Base-by-base conservation (phyloP, 2,888 invertebrate genomes). In the Drosophila mimetica region DNA sequence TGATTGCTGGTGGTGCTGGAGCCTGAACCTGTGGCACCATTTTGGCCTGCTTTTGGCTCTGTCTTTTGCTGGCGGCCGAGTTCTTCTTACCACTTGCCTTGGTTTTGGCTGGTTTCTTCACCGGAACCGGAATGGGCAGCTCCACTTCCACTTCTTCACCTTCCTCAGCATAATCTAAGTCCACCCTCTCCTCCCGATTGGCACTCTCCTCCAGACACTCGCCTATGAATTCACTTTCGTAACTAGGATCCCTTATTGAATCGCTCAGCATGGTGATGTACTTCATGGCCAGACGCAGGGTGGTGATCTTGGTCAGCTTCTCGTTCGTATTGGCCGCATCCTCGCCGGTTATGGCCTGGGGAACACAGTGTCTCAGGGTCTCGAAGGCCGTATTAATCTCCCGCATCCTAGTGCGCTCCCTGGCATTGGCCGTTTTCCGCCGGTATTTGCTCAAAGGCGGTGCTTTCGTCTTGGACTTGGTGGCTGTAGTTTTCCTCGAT, bases 331-430 rank as follows among this genome's bases (percentile, higher is more conserved):
- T 81, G 32, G 66, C 81, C n/a, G 89, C 70, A 65, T 90, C 89
- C 44, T 90, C 90, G 11, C 89, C 89, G 5, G 88, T 89, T 16
- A 92, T 89, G 1, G 91, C 81, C 46, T 89, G 86, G 7, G 97
- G 97, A 11, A 98, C 95, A 22, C 95, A 96, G 14, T 94, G 93
- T 22, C 97, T 93, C 8, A 98, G 93, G 1, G 95, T 94, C 89
- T 97, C 97, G 91, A 97, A 98, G 1, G 97, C 97, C 67, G 94
- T 93, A 92, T 98, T 98, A 80, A 98, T 97, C 90, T 97, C 97
- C 50, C 96, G 93, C 97, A 97, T 97, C 59, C 97, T 93, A 76
- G 95, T 95, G 32, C 97, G 92, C 89, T 98, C 97, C 30, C 97
- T 92, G 0, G 97, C 97, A 92, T 97, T 98, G 13, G 97, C 97